Percentiles rank a stretch among this genome's conserved stretches.
These are phyloP conservation scores for Seriola rivoliana DNA, from an alignment of 2,113 vertebrate genomes.

Conservation along the genomic window DNA sequence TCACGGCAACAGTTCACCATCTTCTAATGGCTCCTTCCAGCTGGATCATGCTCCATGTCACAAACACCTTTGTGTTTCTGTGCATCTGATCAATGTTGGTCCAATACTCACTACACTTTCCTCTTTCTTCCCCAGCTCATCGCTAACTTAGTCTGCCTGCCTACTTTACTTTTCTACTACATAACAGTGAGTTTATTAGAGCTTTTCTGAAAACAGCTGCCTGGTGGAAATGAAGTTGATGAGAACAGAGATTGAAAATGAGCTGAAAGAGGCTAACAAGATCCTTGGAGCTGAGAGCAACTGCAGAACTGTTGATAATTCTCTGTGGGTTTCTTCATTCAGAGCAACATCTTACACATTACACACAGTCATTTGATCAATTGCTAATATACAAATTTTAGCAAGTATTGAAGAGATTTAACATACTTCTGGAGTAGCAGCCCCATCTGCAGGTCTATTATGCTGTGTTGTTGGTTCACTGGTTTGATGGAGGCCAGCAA, in stretches of 20 bases:
- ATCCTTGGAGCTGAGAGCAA: neutral
- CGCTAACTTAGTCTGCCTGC: no score
- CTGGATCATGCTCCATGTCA: no score
- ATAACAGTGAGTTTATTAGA: neutral
- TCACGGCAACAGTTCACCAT: no score
- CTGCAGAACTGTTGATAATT: neutral
- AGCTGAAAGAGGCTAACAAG: neutral
- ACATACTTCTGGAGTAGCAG: constrained; percentile 54
- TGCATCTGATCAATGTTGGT: no score
- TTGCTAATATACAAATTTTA: neutral
- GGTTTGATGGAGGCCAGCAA: neutral
- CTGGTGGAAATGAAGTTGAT: neutral
- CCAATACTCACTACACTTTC: no score
- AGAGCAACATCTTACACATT: neutral
- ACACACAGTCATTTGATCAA: neutral
- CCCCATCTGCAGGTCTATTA: constrained; percentile 44
- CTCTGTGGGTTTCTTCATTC: neutral
- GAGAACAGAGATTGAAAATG: neutral
- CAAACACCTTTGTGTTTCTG: no score
- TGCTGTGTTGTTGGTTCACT: constrained; percentile 29
- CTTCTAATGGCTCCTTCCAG: no score
- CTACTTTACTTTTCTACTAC: no score
- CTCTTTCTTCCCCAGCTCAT: no score
- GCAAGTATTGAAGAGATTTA: neutral
- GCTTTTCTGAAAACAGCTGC: neutral